These are phyloP conservation scores for Ecliptopera silaceata DNA, from an alignment of 2,888 invertebrate genomes.

Conservation along the genomic window DNA sequence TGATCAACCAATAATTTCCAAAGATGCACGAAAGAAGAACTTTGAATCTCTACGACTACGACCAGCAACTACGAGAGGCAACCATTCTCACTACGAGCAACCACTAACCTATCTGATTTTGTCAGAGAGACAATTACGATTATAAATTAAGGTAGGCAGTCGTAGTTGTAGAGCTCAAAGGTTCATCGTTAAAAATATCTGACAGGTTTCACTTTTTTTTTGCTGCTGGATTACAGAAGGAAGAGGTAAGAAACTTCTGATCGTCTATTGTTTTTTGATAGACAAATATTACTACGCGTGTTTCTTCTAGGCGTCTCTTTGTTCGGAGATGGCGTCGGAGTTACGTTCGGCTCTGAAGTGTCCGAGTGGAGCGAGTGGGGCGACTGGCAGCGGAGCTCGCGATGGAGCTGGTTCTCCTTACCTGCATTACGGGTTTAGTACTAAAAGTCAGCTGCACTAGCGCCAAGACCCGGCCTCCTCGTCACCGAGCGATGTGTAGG, in stretches of 20 bases:
- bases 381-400: conserved; percentile 60
- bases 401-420: conserved; percentile 85
- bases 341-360: conserved; percentile 87
- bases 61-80: conserved; percentile 27
- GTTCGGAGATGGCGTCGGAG: conserved; percentile 89
- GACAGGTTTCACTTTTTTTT: conserved; percentile 24
- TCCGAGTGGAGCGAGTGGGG: conserved; percentile 78
- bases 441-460: conserved; percentile 79
- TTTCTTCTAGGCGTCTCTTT: conserved; percentile 84
- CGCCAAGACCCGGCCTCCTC: conserved; percentile 72
- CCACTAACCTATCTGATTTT: conserved; percentile 17
- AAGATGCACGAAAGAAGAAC: conserved; percentile 31
- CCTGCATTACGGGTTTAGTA: conserved; percentile 85
- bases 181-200: background rate
- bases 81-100: conserved; percentile 27
- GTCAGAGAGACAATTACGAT: conserved; percentile 10
- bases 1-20: conserved; percentile 24
- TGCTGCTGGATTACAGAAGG: conserved; percentile 58
- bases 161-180: conserved; percentile 26
- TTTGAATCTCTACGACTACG: conserved; percentile 32
- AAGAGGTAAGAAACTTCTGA: conserved; percentile 69
- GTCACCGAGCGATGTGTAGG: conserved; percentile 76
- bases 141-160: conserved; percentile 17
- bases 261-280: background rate
- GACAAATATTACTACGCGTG: conserved; percentile 27